Evolutionary conservation across 2,888 invertebrate species (phyloP).

Genomic region (Adineta ricciae): DNA sequence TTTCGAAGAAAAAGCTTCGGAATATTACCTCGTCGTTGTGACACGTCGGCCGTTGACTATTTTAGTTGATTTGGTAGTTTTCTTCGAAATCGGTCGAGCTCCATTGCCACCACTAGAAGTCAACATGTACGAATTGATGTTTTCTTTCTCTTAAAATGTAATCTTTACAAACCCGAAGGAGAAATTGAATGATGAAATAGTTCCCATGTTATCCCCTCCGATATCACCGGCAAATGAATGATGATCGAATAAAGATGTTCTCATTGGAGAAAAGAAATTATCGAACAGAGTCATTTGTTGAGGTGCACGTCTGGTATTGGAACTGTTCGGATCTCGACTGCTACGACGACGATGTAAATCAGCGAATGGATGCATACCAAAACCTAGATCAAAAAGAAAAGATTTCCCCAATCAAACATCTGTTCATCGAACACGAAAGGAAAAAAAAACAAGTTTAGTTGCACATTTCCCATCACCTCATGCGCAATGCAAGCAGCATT

Average conservation of each 20-base stretch:
- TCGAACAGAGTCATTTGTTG: not conserved
- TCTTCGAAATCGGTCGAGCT: not conserved
- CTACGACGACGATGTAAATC: not conserved
- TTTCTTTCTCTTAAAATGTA: not conserved
- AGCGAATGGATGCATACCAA: conserved; percentile 6
- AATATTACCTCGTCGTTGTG: not conserved
- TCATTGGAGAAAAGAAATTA: conserved; percentile 14
- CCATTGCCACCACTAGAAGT: not conserved
- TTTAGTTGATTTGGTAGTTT: not conserved
- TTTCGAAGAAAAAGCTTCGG: not conserved
- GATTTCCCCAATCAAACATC: no score
- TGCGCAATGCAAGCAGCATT: not conserved
- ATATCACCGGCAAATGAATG: not conserved
- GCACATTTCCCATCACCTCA: not conserved
- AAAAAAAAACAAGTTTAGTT: no score
- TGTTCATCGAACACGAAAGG: no score
- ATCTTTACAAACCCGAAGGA: not conserved
- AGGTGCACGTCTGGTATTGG: not conserved
- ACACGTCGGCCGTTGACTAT: not conserved
- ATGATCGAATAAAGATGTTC: not conserved
- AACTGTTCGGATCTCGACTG: not conserved
- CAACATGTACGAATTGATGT: no score
- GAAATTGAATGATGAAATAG: not conserved
- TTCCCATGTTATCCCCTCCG: not conserved
- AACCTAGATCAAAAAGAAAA: not conserved